A percentile compares a stretch with the other conserved stretches of the same genome.
Evolutionary conservation across 2,113 vertebrate genomes (phyloP).

Genomic region (Phalacrocorax aristotelis): DNA sequence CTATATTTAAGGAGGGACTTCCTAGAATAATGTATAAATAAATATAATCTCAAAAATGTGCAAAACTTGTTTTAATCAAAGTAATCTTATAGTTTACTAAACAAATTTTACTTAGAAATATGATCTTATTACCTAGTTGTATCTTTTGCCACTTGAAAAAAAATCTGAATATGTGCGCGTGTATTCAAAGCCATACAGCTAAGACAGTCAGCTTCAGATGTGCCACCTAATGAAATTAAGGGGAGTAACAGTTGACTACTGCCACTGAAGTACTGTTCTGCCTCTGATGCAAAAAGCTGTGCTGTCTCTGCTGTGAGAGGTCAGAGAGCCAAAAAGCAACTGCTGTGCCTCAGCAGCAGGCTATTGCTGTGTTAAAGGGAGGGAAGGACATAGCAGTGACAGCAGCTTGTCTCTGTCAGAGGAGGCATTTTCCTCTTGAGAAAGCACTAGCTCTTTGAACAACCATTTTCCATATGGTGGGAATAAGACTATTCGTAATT

Average conservation of each 20-base stretch:
- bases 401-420: background rate
- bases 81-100: background rate
- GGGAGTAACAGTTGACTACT: background rate
- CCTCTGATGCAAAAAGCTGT: background rate
- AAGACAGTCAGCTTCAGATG: background rate
- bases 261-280: background rate
- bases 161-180: accelerated
- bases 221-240: background rate
- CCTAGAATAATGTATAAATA: background rate
- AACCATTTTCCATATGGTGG: background rate
- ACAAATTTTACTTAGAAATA: background rate
- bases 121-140: background rate
- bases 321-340: background rate
- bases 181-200: background rate
- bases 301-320: background rate
- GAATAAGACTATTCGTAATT: background rate
- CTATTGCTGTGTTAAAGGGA: background rate
- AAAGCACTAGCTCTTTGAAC: background rate
- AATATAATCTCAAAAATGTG: background rate
- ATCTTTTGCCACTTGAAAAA: background rate
- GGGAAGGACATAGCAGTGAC: background rate
- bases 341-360: background rate
- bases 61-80: background rate
- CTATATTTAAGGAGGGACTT: background rate
- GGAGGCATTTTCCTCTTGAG: background rate